These are phyloP conservation scores for Cherax quadricarinatus DNA, from an alignment of 1,140 invertebrate genomes.

Conservation along the genomic window DNA sequence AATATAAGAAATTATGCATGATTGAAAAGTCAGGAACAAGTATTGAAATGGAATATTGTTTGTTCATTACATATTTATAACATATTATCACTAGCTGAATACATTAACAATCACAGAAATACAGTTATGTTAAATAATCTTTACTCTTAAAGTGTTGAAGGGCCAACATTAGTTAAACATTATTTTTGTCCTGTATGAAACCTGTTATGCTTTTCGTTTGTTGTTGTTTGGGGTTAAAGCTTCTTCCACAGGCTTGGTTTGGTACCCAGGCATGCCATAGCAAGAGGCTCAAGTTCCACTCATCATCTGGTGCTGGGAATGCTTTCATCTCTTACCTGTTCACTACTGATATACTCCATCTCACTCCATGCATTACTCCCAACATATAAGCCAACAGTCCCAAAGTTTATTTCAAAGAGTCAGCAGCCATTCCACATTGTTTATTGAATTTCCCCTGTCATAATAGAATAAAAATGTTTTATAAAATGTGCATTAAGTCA, in stretches of 20 bases:
- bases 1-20: neutral
- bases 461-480: neutral
- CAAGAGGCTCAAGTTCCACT: neutral
- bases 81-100: neutral
- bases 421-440: neutral
- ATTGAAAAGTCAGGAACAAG: neutral
- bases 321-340: neutral
- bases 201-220: neutral
- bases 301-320: slow-evolving; percentile 3
- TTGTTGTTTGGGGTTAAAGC: neutral
- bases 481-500: neutral
- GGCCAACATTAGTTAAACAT: slow-evolving; percentile 20
- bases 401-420: neutral
- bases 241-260: neutral
- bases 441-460: neutral
- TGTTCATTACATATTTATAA: neutral
- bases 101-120: neutral
- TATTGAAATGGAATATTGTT: neutral
- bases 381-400: slow-evolving; percentile 20
- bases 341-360: neutral
- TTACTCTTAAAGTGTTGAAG: neutral
- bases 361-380: neutral
- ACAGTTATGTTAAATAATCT: slow-evolving; percentile 9
- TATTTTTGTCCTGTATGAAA: neutral
- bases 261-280: neutral